Conservation (phyloP, 2,797 vertebrate species). For the Melanotaenia pygmaea region DNA sequence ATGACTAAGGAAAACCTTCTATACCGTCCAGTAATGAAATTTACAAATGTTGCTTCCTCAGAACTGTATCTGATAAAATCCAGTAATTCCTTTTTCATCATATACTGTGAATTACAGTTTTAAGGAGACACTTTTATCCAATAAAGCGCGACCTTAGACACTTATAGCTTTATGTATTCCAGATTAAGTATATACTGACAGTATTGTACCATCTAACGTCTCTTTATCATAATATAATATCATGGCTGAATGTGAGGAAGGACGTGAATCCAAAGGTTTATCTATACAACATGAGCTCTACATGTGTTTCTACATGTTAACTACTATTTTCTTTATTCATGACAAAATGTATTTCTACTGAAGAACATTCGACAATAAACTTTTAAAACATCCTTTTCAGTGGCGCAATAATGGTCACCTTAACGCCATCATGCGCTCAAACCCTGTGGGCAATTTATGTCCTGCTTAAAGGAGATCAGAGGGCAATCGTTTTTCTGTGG, state of each 20-base stretch:
- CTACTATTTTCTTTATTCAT: slow-evolving; percentile 2
- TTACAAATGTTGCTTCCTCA: not conserved
- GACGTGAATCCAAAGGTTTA: not conserved
- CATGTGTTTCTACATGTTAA: slow-evolving; percentile 15
- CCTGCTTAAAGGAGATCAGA: slow-evolving; percentile 39
- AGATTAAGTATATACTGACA: no score
- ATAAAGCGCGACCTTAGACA: no score
- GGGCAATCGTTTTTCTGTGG: slow-evolving; percentile 60
- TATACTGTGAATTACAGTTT: not conserved
- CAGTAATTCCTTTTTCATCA: not conserved
- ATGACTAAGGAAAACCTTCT: no score
- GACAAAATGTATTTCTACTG: slow-evolving; percentile 48
- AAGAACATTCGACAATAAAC: slow-evolving; percentile 63
- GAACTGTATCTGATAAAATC: not conserved
- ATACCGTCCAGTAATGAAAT: not conserved
- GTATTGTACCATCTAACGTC: not conserved
- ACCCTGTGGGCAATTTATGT: slow-evolving; percentile 59
- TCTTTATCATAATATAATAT: not conserved
- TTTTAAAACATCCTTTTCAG: slow-evolving; percentile 30
- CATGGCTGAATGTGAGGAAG: not conserved
- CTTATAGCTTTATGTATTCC: no score
- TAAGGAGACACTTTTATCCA: no score
- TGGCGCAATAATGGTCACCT: slow-evolving; percentile 64
- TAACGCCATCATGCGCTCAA: slow-evolving; percentile 67
- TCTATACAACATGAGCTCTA: not conserved